These are phyloP conservation scores for Glossosoma conforme DNA, from an alignment of 1,140 invertebrate species.

Conservation along the genomic window DNA sequence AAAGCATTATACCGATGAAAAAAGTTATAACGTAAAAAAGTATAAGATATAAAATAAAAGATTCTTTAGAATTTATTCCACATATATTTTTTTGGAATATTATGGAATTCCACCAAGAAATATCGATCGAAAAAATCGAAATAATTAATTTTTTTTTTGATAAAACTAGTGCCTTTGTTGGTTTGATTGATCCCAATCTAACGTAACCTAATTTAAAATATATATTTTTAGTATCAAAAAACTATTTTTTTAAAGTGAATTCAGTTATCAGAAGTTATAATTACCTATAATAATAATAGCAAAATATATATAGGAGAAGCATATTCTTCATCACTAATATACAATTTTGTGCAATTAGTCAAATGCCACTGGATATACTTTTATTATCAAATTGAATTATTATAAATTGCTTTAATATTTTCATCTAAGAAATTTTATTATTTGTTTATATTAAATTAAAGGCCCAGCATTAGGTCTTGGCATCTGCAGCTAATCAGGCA, in stretches of 20 bases:
- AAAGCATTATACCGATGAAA: too few relatives aligned
- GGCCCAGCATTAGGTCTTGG: not conserved
- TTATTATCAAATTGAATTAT: not conserved
- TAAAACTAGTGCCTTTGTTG: too few relatives aligned
- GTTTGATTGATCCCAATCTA: too few relatives aligned
- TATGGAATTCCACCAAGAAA: too few relatives aligned
- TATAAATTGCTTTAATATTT: conserved; percentile 15
- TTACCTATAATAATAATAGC: not conserved
- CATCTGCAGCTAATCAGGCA: not conserved
- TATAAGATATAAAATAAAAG: too few relatives aligned
- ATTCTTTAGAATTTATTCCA: too few relatives aligned
- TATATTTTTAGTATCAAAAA: too few relatives aligned
- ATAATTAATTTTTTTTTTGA: too few relatives aligned
- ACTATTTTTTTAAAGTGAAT: not conserved
- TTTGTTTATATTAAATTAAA: not conserved
- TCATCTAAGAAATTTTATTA: not conserved
- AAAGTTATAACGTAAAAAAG: too few relatives aligned
- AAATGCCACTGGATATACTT: not conserved
- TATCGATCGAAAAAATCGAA: too few relatives aligned
- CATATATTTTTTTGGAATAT: too few relatives aligned
- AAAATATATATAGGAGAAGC: conserved; percentile 9
- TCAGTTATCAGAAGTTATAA: not conserved
- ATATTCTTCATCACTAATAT: not conserved
- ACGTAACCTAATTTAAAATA: too few relatives aligned
- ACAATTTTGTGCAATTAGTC: not conserved